Evolutionary conservation across 2,888 invertebrate species (phyloP).

Genomic region (Cephus spinipes): DNA sequence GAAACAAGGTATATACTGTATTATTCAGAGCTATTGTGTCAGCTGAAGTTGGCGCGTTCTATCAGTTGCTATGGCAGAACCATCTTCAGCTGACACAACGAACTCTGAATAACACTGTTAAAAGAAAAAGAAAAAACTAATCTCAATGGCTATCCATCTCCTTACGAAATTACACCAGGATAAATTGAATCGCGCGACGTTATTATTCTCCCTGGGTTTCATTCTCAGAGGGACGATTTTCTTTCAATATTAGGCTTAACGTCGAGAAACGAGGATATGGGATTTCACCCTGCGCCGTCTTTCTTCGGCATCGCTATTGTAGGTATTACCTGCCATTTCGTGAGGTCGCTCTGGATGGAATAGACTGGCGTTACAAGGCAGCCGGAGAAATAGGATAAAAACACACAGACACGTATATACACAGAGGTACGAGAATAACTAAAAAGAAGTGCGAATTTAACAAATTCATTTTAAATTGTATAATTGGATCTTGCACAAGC

Average conservation of each 20-base stretch:
- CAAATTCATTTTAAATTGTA: conserved; percentile 36
- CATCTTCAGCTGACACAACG: too few species aligned
- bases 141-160: background rate
- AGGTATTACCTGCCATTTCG: background rate
- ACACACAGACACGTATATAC: background rate
- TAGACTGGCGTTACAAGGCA: background rate
- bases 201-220: background rate
- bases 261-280: background rate
- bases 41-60: too few species aligned
- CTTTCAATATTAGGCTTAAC: background rate
- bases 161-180: background rate
- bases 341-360: background rate
- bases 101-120: too few species aligned
- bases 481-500: conserved; percentile 34
- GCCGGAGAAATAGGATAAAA: background rate
- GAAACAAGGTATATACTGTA: background rate
- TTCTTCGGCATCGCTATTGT: background rate
- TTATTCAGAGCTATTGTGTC: too few species aligned
- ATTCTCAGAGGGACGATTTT: background rate
- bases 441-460: conserved; percentile 26
- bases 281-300: background rate
- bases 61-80: too few species aligned
- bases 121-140: background rate
- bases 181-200: background rate
- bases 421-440: background rate